Base-by-base conservation (phyloP, 1,140 invertebrate genomes). In the Drosophila bifasciata region DNA sequence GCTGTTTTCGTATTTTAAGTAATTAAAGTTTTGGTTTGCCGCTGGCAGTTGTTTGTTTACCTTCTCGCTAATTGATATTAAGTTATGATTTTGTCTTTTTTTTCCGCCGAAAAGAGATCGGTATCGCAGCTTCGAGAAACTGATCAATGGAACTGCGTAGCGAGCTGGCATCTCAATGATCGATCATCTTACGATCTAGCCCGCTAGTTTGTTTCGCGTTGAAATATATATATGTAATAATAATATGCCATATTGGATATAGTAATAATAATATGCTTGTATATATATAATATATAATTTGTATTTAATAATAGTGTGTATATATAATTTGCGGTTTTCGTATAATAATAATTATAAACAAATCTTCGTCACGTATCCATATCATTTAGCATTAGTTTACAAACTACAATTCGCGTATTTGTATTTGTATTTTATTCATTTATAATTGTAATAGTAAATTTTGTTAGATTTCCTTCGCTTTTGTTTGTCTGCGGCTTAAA, bases 371-470 rank as follows among this genome's bases (percentile, higher is more conserved):
- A 77, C 73, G 64, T 72, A 73, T 72, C 64, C 32, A 5, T 28
- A 51, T 49, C 45, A 69, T 68, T 73, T 88, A 78, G 79, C 67
- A 72, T 66, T 79, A 88, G 79, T 88, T 88, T 88, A 88, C 83
- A 86, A 88, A 88, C 83, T 86, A 86, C 83, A 81, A 86, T 86
- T 86, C 78, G 80, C 80, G 78, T 86, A 83, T 83, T 75, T n/a
- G n/a, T n/a, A n/a, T n/a, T n/a, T n/a, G n/a, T n/a, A n/a, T n/a
- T 70, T 64, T 73, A 62, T 76, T 59, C 73, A 58, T 75, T 73
- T 73, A 78, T 79, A 69, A 81, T 77, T 81, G 63, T 76, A 76
- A 73, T 73, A 77, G 63, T 69, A 81, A 68, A 79, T 88, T 76
- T 86, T 77, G 56, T 86, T 78, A 69, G 59, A 62, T 78, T 72